Percentiles rank a stretch among this genome's conserved stretches.
Conservation (phyloP, 2,888 invertebrate species). For the Machimus rusticus region DNA sequence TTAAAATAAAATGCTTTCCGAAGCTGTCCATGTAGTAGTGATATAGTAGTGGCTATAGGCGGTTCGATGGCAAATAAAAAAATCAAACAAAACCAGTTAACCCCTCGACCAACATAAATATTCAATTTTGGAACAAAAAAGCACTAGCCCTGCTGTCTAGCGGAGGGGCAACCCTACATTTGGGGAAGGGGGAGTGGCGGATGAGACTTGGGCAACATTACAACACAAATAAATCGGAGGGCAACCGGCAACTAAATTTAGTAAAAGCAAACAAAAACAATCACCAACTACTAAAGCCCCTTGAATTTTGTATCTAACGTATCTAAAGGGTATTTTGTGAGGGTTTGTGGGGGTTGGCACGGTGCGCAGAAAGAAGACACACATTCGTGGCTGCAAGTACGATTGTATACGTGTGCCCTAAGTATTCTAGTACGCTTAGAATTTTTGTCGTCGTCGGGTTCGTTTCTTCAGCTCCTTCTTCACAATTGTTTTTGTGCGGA, state of each 20-base stretch:
- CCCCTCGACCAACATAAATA: conserved; percentile 43
- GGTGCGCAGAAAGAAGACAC: neutral
- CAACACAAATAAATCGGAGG: conserved; percentile 26
- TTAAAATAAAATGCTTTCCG: conserved; percentile 58
- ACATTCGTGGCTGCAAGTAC: neutral
- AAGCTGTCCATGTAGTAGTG: neutral
- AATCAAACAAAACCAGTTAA: conserved; percentile 36
- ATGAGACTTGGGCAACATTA: conserved; percentile 11
- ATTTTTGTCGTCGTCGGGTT: neutral
- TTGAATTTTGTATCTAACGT: conserved; percentile 16
- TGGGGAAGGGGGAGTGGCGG: too few species aligned
- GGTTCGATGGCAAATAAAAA: conserved; percentile 46
- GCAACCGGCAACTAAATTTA: conserved; percentile 43
- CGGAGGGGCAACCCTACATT: neutral
- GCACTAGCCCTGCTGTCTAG: neutral
- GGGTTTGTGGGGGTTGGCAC: neutral
- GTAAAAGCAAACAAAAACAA: conserved; percentile 42
- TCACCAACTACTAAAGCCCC: conserved; percentile 38
- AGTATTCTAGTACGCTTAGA: conserved; percentile 20
- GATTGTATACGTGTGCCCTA: neutral
- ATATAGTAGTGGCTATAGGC: conserved; percentile 44
- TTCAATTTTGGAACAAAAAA: conserved; percentile 45
- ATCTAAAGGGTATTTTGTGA: neutral
- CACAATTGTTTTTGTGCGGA: conserved; percentile 34
- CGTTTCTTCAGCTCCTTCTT: neutral